Percentiles rank a stretch among this genome's conserved stretches.
Evolutionary conservation across 1,140 invertebrate species (phyloP).

Genomic region (Microvelia longipes): DNA sequence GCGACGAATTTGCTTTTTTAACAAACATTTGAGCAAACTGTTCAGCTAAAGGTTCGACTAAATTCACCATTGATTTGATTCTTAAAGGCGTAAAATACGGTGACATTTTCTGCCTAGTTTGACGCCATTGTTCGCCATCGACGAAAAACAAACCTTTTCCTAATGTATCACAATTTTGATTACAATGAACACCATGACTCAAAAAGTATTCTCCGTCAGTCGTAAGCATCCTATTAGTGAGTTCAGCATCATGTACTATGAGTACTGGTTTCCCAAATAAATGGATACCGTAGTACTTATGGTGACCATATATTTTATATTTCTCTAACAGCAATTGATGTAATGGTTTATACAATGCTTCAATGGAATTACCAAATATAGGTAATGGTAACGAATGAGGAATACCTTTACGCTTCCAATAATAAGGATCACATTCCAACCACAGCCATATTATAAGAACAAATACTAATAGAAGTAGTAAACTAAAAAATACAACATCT

Average conservation of each 20-base stretch:
- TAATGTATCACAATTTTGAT: slow-evolving; percentile 33
- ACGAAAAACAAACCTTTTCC: slow-evolving; percentile 33
- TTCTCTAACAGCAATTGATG: no score
- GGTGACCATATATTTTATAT: no score
- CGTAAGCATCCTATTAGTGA: slow-evolving; percentile 34
- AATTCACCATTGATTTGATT: slow-evolving; percentile 37
- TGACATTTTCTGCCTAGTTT: slow-evolving; percentile 39
- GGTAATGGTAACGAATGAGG: no score
- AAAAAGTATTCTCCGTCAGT: slow-evolving; percentile 38
- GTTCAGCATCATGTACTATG: slow-evolving; percentile 24
- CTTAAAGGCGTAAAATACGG: slow-evolving; percentile 45
- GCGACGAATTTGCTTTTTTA: not conserved
- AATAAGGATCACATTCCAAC: no score
- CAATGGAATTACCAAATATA: no score
- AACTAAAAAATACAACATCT: no score
- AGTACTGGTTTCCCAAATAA: not conserved
- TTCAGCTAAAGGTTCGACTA: not conserved
- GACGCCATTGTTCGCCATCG: slow-evolving; percentile 38
- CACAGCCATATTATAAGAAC: no score
- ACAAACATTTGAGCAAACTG: not conserved
- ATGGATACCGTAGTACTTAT: not conserved
- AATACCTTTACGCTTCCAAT: no score
- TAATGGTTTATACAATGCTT: no score
- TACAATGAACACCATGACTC: slow-evolving; percentile 31
- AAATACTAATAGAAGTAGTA: no score